Base-by-base conservation (phyloP, 2,888 invertebrate genomes). In the Eupithecia insigniata region DNA sequence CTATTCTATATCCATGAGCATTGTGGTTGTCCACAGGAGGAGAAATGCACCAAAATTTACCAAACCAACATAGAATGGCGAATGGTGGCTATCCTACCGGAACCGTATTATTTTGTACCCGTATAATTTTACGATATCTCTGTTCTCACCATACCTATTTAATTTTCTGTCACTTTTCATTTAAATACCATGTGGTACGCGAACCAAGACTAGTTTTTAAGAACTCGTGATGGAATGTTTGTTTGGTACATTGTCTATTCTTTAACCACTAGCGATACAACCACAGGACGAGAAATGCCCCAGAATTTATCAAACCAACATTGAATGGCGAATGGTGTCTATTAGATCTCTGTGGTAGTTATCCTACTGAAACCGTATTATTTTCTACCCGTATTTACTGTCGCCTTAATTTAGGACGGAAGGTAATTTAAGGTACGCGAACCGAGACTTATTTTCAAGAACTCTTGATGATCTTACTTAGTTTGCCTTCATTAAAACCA, bases 11-110 rank as follows among this genome's bases (percentile, higher is more conserved):
- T 46, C 30, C 65, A 36, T 6, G 39, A 66, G 51, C 51, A n/a
- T n/a, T n/a, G n/a, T n/a, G n/a, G n/a, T n/a, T n/a, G n/a, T n/a
- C 60, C 18, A 65, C 70, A 28, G 65, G 73, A 70, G 58, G 5
- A 32, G n/a, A 22, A 22, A 51, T 36, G 28, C 18, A 39, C 18
- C 34, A 55, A 32, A 66, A 39, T 6, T 58, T 60, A 60, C 30
- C 60, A 30, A 22, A 26, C 36, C 39, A 22, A 39, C 34, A 36
- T 7, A 22, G 10, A n/a, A 34, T 12, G 34, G 12, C 32, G 12
- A 30, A 60, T 26, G 28, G 30, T 60, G 60, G 18, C 10, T 16
- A 30, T 30, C 28, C 30, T 60, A 30, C 30, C 16, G 30, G 7
- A 30, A 28, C 30, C 60, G 8, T 30, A 18, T 18, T 30, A 7